A percentile compares a stretch with the other conserved stretches of the same genome.
These are phyloP conservation scores for Callinectes sapidus DNA, from an alignment of 2,888 invertebrate species.

Conservation along the genomic window DNA sequence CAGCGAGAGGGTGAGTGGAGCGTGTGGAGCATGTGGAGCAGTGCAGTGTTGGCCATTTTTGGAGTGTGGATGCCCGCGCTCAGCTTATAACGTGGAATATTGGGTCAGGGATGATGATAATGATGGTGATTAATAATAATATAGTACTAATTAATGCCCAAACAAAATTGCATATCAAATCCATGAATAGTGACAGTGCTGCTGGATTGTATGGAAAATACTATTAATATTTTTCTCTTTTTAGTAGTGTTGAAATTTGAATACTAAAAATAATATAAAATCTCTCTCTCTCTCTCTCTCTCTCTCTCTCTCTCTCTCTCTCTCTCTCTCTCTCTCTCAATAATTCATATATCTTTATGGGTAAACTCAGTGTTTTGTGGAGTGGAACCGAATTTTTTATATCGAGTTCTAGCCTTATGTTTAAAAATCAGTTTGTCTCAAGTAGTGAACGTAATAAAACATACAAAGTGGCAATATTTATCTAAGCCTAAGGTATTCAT, in stretches of 20 bases:
- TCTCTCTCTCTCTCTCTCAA: neutral
- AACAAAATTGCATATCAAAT: slow-evolving; percentile 2
- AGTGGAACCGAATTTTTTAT: too few relatives aligned
- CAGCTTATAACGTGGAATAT: slow-evolving; percentile 1
- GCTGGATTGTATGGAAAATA: neutral
- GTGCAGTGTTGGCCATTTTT: neutral
- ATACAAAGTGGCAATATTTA: too few relatives aligned
- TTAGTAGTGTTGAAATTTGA: neutral
- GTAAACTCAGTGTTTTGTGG: neutral
- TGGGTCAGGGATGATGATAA: neutral
- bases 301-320: slow-evolving; percentile 30
- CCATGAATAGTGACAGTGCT: neutral
- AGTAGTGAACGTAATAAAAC: too few relatives aligned
- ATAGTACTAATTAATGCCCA: neutral
- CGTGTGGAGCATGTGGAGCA: neutral
- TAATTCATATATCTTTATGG: too few relatives aligned
- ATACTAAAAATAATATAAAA: neutral
- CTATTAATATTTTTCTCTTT: neutral
- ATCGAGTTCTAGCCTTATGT: too few relatives aligned
- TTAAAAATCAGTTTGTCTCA: too few relatives aligned
- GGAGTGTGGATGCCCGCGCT: neutral
- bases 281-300: neutral
- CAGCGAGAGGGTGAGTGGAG: neutral
- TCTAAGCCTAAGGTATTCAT: too few relatives aligned
- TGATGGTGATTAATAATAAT: slow-evolving; percentile 7